Base-by-base conservation (phyloP, 2,797 vertebrate genomes). In the Lagothrix lagotricha region DNA sequence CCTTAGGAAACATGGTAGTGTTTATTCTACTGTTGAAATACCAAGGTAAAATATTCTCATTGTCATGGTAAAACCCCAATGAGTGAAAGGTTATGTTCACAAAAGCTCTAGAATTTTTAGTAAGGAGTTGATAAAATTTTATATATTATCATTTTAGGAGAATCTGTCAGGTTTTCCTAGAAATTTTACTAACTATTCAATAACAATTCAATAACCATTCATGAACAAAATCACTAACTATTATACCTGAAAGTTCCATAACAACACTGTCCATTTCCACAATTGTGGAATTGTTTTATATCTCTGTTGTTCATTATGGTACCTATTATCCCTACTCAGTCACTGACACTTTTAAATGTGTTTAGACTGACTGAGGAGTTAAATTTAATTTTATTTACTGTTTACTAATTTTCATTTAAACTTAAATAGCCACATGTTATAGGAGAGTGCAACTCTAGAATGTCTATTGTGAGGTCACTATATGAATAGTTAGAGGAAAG, bases 371-470 rank as follows among this genome's bases (percentile, higher is more conserved):
- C 46, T 48, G 57, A 93, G 7, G 17, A 61, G 46, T 8, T 87
- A 6, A 26, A 50, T 48, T 88, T 7, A 41, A 46, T 93, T 67
- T 48, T 46, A 46, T 50, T 87, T 58, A 36, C 72, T 83, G 86
- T 92, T 81, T 52, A 87, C 87, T 89, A 89, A 36, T 93, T 88
- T 90, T 93, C 26, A 86, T 39, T 54, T 93, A 20, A 54, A 72
- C 64, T 82, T 87, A 7, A 83, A 41, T 82, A 72, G 26, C 14
- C 41, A 57, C n/a, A 86, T 13, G 0, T 52, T 85, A 72, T 7
- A 72, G 57, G 15, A 81, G 33, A 88, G 7, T 72, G 3, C 4
- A 64, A 5, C 33, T 81, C 28, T 83, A 73, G 50, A 86, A 88
- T 88, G 58, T 80, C 39, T 54, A n/a, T 44, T 64, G 14, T 70